Percentiles rank a stretch among this genome's conserved stretches.
Conservation (phyloP, 2,113 vertebrate genomes). For the Proterorhinus semilunaris region DNA sequence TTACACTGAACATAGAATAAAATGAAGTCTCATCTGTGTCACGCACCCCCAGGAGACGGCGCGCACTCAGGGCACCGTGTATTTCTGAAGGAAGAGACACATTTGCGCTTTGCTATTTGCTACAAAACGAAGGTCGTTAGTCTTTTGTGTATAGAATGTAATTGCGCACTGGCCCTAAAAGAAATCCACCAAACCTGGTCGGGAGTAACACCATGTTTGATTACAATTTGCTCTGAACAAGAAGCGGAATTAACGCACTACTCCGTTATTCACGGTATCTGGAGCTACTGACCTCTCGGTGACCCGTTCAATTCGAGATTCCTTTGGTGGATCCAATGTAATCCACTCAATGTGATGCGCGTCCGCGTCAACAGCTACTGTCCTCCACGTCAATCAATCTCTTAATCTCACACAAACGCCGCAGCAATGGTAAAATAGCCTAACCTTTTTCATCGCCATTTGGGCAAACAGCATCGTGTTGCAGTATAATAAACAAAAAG, state of each 20-base stretch:
- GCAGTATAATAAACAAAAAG: no score
- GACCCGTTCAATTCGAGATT: conserved; percentile 63
- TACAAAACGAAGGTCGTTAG: background rate
- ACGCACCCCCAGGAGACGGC: background rate
- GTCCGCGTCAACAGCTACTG: conserved; percentile 18
- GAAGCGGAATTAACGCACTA: background rate
- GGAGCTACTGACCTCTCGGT: conserved; percentile 46
- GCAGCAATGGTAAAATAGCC: background rate
- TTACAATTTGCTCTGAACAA: background rate
- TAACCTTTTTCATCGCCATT: no score
- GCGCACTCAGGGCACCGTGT: background rate
- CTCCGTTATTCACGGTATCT: conserved; percentile 10
- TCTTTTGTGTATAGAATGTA: background rate
- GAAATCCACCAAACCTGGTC: background rate
- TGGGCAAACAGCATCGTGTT: no score
- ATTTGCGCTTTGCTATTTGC: background rate
- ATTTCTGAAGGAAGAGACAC: background rate
- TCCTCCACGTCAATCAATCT: conserved; percentile 18
- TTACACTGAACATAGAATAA: background rate
- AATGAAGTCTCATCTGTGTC: background rate
- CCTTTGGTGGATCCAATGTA: conserved; percentile 48
- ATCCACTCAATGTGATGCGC: conserved; percentile 57
- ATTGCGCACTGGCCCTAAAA: background rate
- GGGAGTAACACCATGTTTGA: background rate
- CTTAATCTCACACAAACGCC: conserved; percentile 14